Evolutionary conservation across 2,113 vertebrate genomes (phyloP).

Genomic region (Lepus timidus): DNA sequence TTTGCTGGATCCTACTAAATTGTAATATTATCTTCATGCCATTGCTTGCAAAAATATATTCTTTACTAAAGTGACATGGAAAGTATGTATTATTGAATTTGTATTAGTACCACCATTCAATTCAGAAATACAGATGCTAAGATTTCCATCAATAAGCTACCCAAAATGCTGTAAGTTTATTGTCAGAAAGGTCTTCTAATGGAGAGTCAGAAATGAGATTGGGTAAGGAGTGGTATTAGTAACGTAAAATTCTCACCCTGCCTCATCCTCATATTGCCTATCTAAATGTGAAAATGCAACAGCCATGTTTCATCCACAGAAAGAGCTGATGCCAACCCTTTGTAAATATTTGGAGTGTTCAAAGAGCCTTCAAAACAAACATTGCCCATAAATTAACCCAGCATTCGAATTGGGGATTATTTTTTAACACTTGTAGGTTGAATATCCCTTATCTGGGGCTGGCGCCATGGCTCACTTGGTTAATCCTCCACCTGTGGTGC

Average conservation of each 20-base stretch:
- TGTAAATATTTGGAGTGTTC: background rate
- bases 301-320: background rate
- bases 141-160: background rate
- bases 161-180: background rate
- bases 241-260: background rate
- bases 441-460: background rate
- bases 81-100: background rate
- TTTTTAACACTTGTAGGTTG: background rate
- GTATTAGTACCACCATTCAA: background rate
- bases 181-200: background rate
- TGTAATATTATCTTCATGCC: constrained; percentile 50
- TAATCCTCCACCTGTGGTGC: no score
- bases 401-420: background rate
- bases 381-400: background rate
- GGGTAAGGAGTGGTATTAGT: background rate
- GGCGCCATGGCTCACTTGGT: no score
- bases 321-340: background rate
- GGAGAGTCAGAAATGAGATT: background rate
- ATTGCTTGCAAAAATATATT: constrained; percentile 66
- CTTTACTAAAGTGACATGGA: constrained; percentile 37
- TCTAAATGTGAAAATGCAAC: background rate
- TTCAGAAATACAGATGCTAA: constrained; percentile 46
- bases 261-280: background rate
- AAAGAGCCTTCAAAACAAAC: background rate
- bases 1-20: constrained; percentile 48